Percentiles rank a stretch among this genome's conserved stretches.
phyloP scores from a whole-genome alignment of 2,888 invertebrate species.

The Priocnemis perturbator region DNA sequence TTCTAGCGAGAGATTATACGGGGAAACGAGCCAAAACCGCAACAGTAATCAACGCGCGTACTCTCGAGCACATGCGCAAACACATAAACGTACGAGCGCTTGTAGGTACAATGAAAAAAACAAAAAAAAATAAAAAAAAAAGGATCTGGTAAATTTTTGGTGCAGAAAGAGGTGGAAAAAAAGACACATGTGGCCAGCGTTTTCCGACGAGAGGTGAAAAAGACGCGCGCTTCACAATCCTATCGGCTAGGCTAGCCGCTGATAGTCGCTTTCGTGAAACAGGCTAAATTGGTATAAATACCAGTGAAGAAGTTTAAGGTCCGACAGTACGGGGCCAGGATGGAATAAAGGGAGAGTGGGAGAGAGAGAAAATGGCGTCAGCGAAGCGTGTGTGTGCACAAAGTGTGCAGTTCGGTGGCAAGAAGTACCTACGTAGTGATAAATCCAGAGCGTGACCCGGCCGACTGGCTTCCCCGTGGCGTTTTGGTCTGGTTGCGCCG shows the following conservation, averaged over 20 bases:
- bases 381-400: conserved; percentile 24
- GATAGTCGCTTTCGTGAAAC: background rate
- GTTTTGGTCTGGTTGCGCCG: conserved; percentile 58
- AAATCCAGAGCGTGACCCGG: conserved; percentile 63
- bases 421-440: conserved; percentile 64
- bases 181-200: no score
- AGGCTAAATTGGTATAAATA: conserved; percentile 28
- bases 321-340: background rate
- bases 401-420: conserved; percentile 46
- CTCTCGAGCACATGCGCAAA: no score
- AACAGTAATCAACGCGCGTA: no score
- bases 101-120: background rate
- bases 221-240: no score
- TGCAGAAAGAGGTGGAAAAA: no score
- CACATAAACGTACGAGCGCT: background rate
- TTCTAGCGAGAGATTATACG: no score
- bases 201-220: no score
- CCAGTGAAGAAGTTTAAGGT: conserved; percentile 33
- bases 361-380: conserved; percentile 1
- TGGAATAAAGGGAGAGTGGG: background rate
- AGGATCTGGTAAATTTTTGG: no score
- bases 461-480: conserved; percentile 54
- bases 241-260: no score
- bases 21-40: no score
- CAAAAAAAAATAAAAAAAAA: background rate